Base-by-base conservation (phyloP, 2,113 vertebrate genomes). In the Pelodiscus sinensis region DNA sequence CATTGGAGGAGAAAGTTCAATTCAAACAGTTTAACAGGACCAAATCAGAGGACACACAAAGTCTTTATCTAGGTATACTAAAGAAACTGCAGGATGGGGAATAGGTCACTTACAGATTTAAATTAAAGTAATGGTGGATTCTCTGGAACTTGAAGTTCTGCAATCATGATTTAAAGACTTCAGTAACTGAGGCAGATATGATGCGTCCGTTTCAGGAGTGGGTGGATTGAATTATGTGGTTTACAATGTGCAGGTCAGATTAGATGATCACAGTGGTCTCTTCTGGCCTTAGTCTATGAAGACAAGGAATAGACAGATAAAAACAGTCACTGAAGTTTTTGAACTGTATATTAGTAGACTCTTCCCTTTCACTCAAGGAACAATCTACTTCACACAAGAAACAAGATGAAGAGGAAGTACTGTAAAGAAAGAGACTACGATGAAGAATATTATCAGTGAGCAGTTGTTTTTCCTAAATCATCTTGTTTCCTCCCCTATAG, bases 351-450 rank as follows among this genome's bases (percentile, higher is more conserved):
- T 50, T 81, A 55, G 58, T 19, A 85, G 9, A 5, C 8, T 83
- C 4, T 4, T 88, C 55, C 15, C 92, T 71, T 93, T 90, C 62
- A 85, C 0, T 81, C 2, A 2, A 12, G 71, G 38, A 38, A 73
- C n/a, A 38, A 11, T 75, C 12, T 75, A 13, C 35, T 91, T 44
- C 44, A 44, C 44, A 44, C 44, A 44, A 44, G 44, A 44, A 44
- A 62, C 35, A 83, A 81, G 38, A 55, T 81, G n/a, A 86, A 84
- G 51, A 87, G 54, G 73, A 35, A 95, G 25, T 25, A 84, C 2
- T 58, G 6, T 82, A 80, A 94, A 91, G 80, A 56, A 85, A 22
- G 51, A 87, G 29, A 56, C 92, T 93, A 73, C 91, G 89, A 78
- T 92, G 71, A 94, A 88, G 92, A 95, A 96, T 93, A 91, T 83